Evolutionary conservation across 2,888 invertebrate genomes (phyloP), one percentile per base, ranked within the genome.

Genomic region (Orthosia gracilis): DNA sequence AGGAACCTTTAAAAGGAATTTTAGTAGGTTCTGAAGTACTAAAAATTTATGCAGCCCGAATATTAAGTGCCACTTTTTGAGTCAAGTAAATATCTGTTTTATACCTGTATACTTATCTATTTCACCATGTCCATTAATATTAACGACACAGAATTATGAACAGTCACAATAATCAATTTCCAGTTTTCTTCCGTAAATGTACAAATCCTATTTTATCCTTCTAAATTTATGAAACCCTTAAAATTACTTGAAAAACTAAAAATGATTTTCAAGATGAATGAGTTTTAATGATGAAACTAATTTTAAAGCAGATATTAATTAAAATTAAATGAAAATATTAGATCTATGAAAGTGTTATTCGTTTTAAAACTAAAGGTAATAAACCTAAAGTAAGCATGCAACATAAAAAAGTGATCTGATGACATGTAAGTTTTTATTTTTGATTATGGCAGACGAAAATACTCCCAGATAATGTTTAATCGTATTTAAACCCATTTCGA

Each of bases 391-490:
- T 54, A 76, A 70, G 70, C 79, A 82, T 80, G 79, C 82, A 80
- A 80, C 79, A 82, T 82, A 82, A 82, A 76, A 58, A 31, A 47
- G 63, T 80, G 82, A 77, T 13, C 58, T 17, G 17, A 58, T 67
- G 69, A 76, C 82, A 76, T 69, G 76, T 52, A 76, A 66, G 76
- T 52, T 4, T 45, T 54, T 21, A 23, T 40, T 15, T 26, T 45
- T 18, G 21, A 15, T 9, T 26, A 50, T 9, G 21, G 12, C 18
- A 18, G 21, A 9, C 5, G 12, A 54, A 52, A 18, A 7, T 15
- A 26, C 1, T 40, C 1, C 9, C 9, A 7, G 40, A 40, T 9
- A 40, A 40, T 40, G 9, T 40, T 40, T 40, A 9, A 1, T 40
- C 0, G 40, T 40, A 40, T 40, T 9, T 40, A 40, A 4, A 40